Conservation (phyloP, 2,888 invertebrate species). For the Horisme vitalbata region DNA sequence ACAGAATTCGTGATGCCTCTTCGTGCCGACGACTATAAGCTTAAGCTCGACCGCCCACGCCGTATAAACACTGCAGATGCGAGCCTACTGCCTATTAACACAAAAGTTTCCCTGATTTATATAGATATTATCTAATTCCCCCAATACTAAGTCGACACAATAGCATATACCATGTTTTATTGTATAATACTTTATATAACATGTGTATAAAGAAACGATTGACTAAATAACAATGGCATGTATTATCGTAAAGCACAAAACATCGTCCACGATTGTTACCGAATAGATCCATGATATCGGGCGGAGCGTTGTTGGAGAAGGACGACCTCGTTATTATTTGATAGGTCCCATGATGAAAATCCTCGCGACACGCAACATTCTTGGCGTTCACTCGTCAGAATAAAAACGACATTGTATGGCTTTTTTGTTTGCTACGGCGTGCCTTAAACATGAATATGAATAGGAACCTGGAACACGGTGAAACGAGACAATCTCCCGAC, state of each 20-base stretch:
- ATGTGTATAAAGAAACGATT: conserved; percentile 54
- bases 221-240: conserved; percentile 59
- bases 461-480: conserved; percentile 56
- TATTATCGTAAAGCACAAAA: conserved; percentile 70
- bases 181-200: conserved; percentile 41
- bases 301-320: conserved; percentile 57
- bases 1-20: conserved; percentile 69
- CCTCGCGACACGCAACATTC: conserved; percentile 75
- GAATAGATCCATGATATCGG: conserved; percentile 69
- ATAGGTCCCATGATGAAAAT: conserved; percentile 77
- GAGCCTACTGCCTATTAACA: conserved; percentile 59
- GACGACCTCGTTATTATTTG: conserved; percentile 77
- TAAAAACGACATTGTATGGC: conserved; percentile 72
- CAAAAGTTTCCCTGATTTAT: conserved; percentile 51
- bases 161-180: conserved; percentile 37
- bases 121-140: conserved; percentile 46
- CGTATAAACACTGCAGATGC: conserved; percentile 55
- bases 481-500: conserved; percentile 68
- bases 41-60: conserved; percentile 54
- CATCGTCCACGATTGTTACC: conserved; percentile 62
- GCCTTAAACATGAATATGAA: conserved; percentile 67
- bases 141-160: conserved; percentile 33
- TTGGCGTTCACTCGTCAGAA: conserved; percentile 74
- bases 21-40: conserved; percentile 67
- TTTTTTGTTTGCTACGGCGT: conserved; percentile 56